phyloP scores from a whole-genome alignment of 2,888 invertebrate species.

The Xanthostigma xanthostigma region DNA sequence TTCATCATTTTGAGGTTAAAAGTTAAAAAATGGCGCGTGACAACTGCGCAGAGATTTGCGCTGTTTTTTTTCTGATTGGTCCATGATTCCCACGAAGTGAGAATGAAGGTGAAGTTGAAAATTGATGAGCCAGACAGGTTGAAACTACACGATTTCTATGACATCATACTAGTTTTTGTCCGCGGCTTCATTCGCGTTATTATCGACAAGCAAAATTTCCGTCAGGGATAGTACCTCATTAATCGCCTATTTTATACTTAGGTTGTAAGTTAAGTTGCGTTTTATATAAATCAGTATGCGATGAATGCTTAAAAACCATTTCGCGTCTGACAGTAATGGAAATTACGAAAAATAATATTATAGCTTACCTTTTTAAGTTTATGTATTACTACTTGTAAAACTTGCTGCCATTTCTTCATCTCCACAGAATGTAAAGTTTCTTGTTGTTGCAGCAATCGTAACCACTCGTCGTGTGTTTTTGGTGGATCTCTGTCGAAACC shows the following conservation, averaged over 20 bases:
- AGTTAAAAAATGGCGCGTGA: too few relatives aligned
- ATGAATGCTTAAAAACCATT: not conserved
- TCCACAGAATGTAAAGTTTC: conserved; percentile 66
- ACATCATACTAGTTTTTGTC: too few relatives aligned
- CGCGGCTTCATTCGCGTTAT: too few relatives aligned
- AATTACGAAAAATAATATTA: conserved; percentile 1
- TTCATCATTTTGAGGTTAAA: too few relatives aligned
- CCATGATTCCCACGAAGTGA: too few relatives aligned
- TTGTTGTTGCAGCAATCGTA: conserved; percentile 62
- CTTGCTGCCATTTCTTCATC: conserved; percentile 67
- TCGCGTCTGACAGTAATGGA: not conserved
- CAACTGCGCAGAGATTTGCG: too few relatives aligned
- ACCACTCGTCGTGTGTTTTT: conserved; percentile 68
- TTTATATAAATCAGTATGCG: not conserved
- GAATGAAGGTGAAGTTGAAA: too few relatives aligned
- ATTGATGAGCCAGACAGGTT: too few relatives aligned
- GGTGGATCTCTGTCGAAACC: conserved; percentile 42
- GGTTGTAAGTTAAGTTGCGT: too few relatives aligned
- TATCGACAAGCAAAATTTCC: too few relatives aligned
- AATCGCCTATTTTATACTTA: not conserved
- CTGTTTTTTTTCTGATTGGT: too few relatives aligned
- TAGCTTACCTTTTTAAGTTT: conserved; percentile 54
- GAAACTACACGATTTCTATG: too few relatives aligned
- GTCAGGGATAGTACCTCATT: not conserved
- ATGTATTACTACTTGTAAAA: conserved; percentile 53